Conservation (phyloP, 2,797 vertebrate genomes). For the Oophaga sylvatica region DNA sequence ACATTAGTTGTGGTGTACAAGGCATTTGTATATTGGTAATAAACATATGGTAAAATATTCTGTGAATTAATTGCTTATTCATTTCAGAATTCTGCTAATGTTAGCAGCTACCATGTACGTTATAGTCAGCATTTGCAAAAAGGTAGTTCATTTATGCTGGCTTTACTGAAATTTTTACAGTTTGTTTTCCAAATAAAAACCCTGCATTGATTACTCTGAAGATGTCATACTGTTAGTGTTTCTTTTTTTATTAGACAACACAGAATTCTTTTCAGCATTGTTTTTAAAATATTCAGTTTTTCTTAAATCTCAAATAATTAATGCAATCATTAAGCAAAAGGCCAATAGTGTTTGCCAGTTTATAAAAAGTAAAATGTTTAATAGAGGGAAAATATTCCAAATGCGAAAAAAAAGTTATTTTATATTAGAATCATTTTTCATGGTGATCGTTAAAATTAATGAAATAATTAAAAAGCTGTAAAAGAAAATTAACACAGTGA, state of each 20-base stretch:
- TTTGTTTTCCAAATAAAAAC: neutral
- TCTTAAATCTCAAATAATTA: conserved; percentile 54
- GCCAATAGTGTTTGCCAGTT: conserved; percentile 21
- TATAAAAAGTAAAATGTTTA: conserved; percentile 18
- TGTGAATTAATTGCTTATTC: too few species aligned
- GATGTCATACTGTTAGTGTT: neutral
- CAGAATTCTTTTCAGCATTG: conserved; percentile 7
- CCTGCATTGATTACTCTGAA: neutral
- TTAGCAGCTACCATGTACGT: too few species aligned
- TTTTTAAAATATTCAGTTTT: conserved; percentile 43
- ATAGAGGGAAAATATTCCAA: conserved; percentile 59
- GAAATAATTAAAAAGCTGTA: conserved; percentile 71
- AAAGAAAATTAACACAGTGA: conserved; percentile 63
- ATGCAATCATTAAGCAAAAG: conserved; percentile 61
- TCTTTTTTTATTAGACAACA: neutral
- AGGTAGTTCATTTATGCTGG: neutral
- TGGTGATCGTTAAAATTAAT: conserved; percentile 65
- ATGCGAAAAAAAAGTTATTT: conserved; percentile 44
- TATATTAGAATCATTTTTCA: conserved; percentile 62
- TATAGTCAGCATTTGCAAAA: too few species aligned
- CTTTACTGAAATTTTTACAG: neutral
- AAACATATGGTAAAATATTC: too few species aligned
- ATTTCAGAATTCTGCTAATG: too few species aligned
- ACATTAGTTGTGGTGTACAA: too few species aligned
- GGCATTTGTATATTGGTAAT: too few species aligned